Base-by-base conservation (phyloP, 2,797 vertebrate genomes). In the Pampus argenteus region DNA sequence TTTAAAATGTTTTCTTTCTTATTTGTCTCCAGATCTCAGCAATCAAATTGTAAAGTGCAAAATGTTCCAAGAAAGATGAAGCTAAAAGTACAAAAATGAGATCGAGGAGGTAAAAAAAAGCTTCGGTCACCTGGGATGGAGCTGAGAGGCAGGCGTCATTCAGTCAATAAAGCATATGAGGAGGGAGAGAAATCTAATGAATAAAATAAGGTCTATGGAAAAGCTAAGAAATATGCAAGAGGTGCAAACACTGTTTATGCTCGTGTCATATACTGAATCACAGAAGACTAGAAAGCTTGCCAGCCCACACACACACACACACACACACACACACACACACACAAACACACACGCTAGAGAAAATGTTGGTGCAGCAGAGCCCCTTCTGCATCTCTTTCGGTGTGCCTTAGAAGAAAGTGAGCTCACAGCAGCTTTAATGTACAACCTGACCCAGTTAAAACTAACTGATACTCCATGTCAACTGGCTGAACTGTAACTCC, bases 381-480 rank as follows among this genome's bases (percentile, higher is more conserved):
- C 55, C 55, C 40, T 6, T 3, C 50, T 79, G 79, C 59, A 36
- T 75, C 74, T 52, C 36, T 66, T 29, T 31, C 31, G 6, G 13
- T 23, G 52, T 49, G 51, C 61, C 50, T 68, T 50, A 71, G 42
- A 78, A 52, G 31, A 73, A 61, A 48, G 23, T 47, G 66, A 77
- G 57, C 72, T 70, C 47, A 71, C 40, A 60, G 29, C 81, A 79
- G 65, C 42, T 69, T 68, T 68, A 76, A 74, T 77, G 74, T 80
- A 73, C 67, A 74, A 76, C 82, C 76, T 88, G 88, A 88, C 89
- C 90, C 71, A 86, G 73, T 93, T 92, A 78, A 79, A 71, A 79
- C 67, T n/a, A n/a, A 68, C 78, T 88, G 82, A 90, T 85, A 90
- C 84, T 85, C 83, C 76, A 71, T 78, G 85, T 90, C 75, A 83